Evolutionary conservation across 1,140 invertebrate genomes (phyloP), one percentile per base, ranked within the genome.

Genomic region (Apis florea): DNA sequence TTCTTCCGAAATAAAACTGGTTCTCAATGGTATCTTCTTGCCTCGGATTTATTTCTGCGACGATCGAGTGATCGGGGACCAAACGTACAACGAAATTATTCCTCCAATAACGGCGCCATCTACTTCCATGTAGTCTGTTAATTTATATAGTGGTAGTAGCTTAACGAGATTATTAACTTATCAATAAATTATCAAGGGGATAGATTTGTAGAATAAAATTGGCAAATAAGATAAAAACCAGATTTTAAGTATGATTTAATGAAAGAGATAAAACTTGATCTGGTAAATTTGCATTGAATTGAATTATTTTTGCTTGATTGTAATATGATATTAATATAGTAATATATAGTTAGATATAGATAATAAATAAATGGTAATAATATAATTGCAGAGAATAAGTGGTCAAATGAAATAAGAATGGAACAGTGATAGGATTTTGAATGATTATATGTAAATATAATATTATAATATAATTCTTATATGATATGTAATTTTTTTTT

Each of bases 31-130:
- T 10, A 12, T 2, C 17, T 47, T 64, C 58, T n/a, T 21, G 51
- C 2, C 69, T 58, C 1, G 5, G 8, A 10, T 17, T 56, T 12
- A n/a, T n/a, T 13, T 68, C 72, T 1, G 17, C 24, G 8, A 5
- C n/a, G 17, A 69, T 49, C 8, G 69, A 71, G 47, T 73, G 85
- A 40, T 90, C 83, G 1, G 92, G 92, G 26, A 92, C 59, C n/a
- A 93, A 83, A 69, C 91, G 88, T 17, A 93, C 86, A 49, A 93
- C 91, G 70, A 91, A 93, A 63, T 93, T 93, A 61, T 89, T 91
- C 54, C 93, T 85, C 93, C 92, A 93, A 51, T 91, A 93, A 53
- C 92, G 89, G 11, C 89, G 89, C 93, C 93, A 93, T 64, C 92
- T 88, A 86, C 92, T 87, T 1, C 91, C 89, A 75, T 93, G 93